These are phyloP conservation scores for Malachius bipustulatus DNA, from an alignment of 2,888 invertebrate species.

Conservation along the genomic window DNA sequence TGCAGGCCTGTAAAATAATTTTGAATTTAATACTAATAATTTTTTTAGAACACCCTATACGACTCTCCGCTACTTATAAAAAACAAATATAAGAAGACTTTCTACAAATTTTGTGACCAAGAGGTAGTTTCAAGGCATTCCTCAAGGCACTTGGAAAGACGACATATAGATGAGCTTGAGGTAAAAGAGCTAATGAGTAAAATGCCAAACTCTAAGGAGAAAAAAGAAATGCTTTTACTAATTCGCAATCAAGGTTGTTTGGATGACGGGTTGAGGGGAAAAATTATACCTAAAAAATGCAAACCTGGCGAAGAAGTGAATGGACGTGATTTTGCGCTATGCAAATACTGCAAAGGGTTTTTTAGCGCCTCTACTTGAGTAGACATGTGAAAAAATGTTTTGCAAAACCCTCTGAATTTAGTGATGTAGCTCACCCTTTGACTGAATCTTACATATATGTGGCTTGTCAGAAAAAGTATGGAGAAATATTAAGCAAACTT, in stretches of 20 bases:
- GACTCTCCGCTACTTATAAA: not conserved
- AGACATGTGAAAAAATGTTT: conserved; percentile 1
- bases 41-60: no score
- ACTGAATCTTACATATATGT: conserved; percentile 9
- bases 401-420: not conserved
- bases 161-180: not conserved
- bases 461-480: conserved; percentile 11
- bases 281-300: conserved; percentile 8
- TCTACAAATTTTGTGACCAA: conserved; percentile 6
- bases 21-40: no score
- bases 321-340: conserved; percentile 9
- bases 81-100: not conserved
- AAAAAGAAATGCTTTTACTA: not conserved
- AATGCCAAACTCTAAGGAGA: not conserved
- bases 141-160: conserved; percentile 5
- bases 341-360: conserved; percentile 3
- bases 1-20: no score
- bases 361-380: not conserved
- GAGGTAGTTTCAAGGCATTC: conserved; percentile 1
- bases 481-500: conserved; percentile 10
- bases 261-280: conserved; percentile 4
- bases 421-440: conserved; percentile 1
- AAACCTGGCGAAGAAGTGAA: conserved; percentile 4
- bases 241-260: conserved; percentile 3
- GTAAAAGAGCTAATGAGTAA: conserved; percentile 1